phyloP scores from a whole-genome alignment of 2,113 vertebrate species.

The Oplegnathus fasciatus region DNA sequence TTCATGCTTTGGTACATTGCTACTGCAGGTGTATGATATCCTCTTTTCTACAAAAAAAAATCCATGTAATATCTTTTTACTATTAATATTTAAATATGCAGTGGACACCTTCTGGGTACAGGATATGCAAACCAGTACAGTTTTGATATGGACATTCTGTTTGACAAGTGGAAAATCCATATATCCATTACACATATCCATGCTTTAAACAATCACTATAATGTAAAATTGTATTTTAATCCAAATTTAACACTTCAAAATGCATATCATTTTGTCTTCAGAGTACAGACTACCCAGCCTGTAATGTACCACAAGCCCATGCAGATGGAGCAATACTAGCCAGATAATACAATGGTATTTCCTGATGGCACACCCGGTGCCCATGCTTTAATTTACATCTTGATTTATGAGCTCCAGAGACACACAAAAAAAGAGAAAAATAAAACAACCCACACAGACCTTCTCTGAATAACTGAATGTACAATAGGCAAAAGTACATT shows the following conservation, averaged over 20 bases:
- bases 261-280: constrained; percentile 32
- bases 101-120: background rate
- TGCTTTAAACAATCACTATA: constrained; percentile 16
- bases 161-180: background rate
- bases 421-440: background rate
- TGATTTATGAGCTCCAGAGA: constrained; percentile 58
- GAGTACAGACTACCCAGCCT: background rate
- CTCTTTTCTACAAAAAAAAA: too few relatives aligned
- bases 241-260: constrained; percentile 31
- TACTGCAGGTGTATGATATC: background rate
- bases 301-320: constrained; percentile 17
- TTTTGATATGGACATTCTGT: background rate
- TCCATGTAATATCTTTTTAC: background rate
- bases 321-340: background rate
- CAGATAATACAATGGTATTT: constrained; percentile 42
- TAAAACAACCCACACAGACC: constrained; percentile 18
- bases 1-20: background rate
- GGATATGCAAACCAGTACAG: background rate
- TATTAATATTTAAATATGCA: constrained; percentile 3
- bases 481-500: constrained; percentile 41
- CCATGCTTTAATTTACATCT: constrained; percentile 58
- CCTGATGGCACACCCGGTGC: constrained; percentile 34
- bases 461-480: constrained; percentile 45
- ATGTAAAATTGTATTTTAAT: constrained; percentile 29
- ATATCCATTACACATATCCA: background rate